Evolutionary conservation across 1,140 invertebrate species (phyloP), one percentile per base, ranked within the genome.

Genomic region (Laodelphax striatellus): DNA sequence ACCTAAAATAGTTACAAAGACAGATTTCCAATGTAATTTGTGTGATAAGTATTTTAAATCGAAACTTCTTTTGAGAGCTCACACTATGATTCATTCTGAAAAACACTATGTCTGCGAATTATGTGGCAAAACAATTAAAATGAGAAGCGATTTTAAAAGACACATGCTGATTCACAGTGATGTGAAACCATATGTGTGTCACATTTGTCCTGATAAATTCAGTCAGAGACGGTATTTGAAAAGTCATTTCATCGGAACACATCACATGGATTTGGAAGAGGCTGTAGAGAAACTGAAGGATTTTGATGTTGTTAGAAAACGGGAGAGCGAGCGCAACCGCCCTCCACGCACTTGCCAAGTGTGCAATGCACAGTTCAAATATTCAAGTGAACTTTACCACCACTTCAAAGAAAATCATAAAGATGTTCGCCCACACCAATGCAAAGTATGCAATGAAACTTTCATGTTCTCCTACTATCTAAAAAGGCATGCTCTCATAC

Each of bases 391-490:
- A 77, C 77, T 0, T 65, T 80, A 0, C 77, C 76, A 55, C 76
- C 79, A 1, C 79, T 81, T 61, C 75, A 74, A 5, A 63, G 55
- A 31, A 58, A 50, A 6, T 70, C 86, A 88, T 69, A 83, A 81
- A 0, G 80, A 80, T 6, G 82, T 86, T 58, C 77, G 82, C 60
- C 83, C 85, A 2, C 82, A 81, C 70, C 71, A 71, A 5, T 88
- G 86, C 68, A 73, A 75, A 8, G 68, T 78, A 8, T 88, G 87
- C 68, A 75, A 75, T 3, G 78, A 79, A 57, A 63, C 70, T 3
- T 86, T 84, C 65, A 70, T 77, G 2, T 74, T 77, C 38, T 74
- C 74, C 34, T 79, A 83, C 56, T 83, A 85, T 17, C 69, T 87
- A 5, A 83, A 81, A 65, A 77, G 78, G 6, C 86, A 77, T 67